Evolutionary conservation across 1,140 invertebrate species (phyloP).

Genomic region (Oncopeltus fasciatus): DNA sequence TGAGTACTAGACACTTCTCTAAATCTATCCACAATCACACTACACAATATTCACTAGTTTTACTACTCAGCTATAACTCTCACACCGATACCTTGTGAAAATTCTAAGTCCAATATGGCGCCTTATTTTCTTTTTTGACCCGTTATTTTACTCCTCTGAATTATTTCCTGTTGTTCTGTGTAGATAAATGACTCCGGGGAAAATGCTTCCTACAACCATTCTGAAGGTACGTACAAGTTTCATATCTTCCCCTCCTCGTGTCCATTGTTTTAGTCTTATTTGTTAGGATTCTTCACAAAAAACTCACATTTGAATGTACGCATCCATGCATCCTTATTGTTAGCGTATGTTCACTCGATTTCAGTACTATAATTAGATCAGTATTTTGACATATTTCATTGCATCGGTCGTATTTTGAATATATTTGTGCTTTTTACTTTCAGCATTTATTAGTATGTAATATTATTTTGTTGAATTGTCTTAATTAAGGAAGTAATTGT

Average conservation of each 20-base stretch:
- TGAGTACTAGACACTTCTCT: background rate
- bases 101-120: slow-evolving; percentile 15
- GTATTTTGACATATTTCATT: too few species aligned
- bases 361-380: too few species aligned
- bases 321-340: too few species aligned
- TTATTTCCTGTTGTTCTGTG: slow-evolving; percentile 2
- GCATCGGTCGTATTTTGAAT: too few species aligned
- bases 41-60: background rate
- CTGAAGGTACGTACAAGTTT: slow-evolving; percentile 9
- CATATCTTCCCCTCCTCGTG: background rate
- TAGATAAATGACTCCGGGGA: background rate
- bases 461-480: background rate
- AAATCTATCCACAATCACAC: background rate
- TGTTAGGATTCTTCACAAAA: too few species aligned
- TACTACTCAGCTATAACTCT: background rate
- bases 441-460: background rate
- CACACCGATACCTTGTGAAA: background rate
- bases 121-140: background rate
- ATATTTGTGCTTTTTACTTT: too few species aligned
- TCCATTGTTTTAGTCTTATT: background rate
- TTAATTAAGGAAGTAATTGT: background rate
- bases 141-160: background rate
- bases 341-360: too few species aligned
- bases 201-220: slow-evolving; percentile 6
- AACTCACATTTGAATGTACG: too few species aligned